phyloP scores from a whole-genome alignment of 1,140 invertebrate genomes.

The Phocides pigmalion region DNA sequence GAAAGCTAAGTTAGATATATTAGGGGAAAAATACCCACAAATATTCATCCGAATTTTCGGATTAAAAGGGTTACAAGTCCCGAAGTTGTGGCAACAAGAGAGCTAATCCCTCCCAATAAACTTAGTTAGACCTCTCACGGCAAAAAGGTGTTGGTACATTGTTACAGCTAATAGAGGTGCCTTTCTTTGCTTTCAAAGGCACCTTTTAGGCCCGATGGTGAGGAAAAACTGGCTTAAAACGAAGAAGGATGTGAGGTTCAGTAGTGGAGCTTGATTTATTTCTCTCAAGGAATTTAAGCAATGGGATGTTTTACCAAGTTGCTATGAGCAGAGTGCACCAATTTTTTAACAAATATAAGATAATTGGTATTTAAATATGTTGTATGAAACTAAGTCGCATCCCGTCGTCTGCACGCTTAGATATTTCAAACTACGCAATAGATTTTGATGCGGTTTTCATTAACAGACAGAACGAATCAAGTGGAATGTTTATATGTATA shows the following conservation, averaged over 20 bases:
- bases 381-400: no score
- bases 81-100: slow-evolving; percentile 17
- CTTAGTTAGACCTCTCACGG: slow-evolving; percentile 16
- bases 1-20: slow-evolving; percentile 2
- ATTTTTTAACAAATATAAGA: no score
- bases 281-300: slow-evolving; percentile 13
- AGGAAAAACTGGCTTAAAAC: slow-evolving; percentile 26
- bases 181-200: slow-evolving; percentile 13
- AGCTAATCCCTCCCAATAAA: slow-evolving; percentile 25
- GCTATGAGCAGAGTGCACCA: no score
- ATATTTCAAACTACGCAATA: no score
- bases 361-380: no score
- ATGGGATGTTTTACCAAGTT: no score
- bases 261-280: slow-evolving; percentile 14
- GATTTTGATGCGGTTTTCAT: no score
- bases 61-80: slow-evolving; percentile 26
- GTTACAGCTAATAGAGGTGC: slow-evolving; percentile 27
- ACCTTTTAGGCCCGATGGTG: slow-evolving; percentile 21
- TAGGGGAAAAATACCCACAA: background rate
- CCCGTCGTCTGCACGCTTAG: no score
- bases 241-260: slow-evolving; percentile 16
- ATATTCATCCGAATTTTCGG: slow-evolving; percentile 22
- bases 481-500: no score
- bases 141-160: slow-evolving; percentile 30
- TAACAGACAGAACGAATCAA: no score